These are phyloP conservation scores for Meandrusa payeni DNA, from an alignment of 2,888 invertebrate species.

Conservation along the genomic window DNA sequence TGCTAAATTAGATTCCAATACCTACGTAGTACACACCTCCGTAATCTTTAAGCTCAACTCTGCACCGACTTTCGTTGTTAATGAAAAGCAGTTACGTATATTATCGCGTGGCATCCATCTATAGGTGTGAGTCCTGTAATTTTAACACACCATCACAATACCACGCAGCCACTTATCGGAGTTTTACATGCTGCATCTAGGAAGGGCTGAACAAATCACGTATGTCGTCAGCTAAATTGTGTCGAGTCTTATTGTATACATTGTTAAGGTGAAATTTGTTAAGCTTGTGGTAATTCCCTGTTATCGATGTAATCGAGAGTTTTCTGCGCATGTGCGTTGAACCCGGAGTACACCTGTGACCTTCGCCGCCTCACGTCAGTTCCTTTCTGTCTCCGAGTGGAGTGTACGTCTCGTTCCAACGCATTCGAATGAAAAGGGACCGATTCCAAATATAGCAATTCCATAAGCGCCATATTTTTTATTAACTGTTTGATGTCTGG, in stretches of 20 bases:
- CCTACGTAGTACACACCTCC: conserved; percentile 1
- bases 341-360: conserved; percentile 50
- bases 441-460: neutral
- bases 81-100: conserved; percentile 11
- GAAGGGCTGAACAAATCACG: conserved; percentile 28
- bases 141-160: conserved; percentile 30
- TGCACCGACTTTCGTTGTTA: conserved; percentile 8
- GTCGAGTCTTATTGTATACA: conserved; percentile 18
- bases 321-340: conserved; percentile 54
- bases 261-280: conserved; percentile 32
- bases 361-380: conserved; percentile 40
- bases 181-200: conserved; percentile 39
- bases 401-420: conserved; percentile 28
- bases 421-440: conserved; percentile 11
- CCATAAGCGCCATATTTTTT: conserved; percentile 15
- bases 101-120: conserved; percentile 8
- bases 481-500: conserved; percentile 13
- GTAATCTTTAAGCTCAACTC: conserved; percentile 3
- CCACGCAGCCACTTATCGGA: conserved; percentile 36
- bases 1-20: conserved; percentile 1
- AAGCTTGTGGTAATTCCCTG: conserved; percentile 17
- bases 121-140: conserved; percentile 14
- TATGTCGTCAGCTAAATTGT: neutral
- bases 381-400: conserved; percentile 29
- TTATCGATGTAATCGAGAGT: conserved; percentile 36